Percentiles rank a stretch among this genome's conserved stretches.
phyloP scores from a whole-genome alignment of 2,888 invertebrate genomes.

The Gymnoscelis rufifasciata region DNA sequence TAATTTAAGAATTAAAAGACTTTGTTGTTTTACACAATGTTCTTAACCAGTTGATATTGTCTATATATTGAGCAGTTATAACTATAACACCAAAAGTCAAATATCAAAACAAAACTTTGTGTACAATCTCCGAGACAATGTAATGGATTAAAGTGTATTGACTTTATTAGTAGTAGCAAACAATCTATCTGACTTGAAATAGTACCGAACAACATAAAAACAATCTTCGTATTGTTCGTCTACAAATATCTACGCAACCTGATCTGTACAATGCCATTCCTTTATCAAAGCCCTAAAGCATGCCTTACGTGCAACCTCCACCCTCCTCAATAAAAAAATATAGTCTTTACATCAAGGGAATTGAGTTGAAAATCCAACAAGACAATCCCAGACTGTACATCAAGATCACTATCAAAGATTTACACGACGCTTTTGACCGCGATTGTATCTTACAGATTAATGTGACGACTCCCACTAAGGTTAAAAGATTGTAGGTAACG shows the following conservation, averaged over 20 bases:
- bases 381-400: constrained; percentile 42
- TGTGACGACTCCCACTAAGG: constrained; percentile 54
- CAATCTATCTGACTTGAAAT: not conserved
- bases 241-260: constrained; percentile 30
- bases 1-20: too few species aligned
- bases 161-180: not conserved
- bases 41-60: too few species aligned
- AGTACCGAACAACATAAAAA: constrained; percentile 25
- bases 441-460: constrained; percentile 73
- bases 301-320: constrained; percentile 24
- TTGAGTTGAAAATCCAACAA: constrained; percentile 20
- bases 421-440: constrained; percentile 54
- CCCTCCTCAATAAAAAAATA: constrained; percentile 14
- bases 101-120: too few species aligned
- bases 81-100: too few species aligned
- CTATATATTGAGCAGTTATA: too few species aligned
- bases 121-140: too few species aligned
- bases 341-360: constrained; percentile 5
- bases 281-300: constrained; percentile 33
- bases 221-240: constrained; percentile 25
- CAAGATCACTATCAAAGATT: constrained; percentile 71
- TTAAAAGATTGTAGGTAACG: constrained; percentile 50
- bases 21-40: too few species aligned
- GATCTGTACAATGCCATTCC: constrained; percentile 38
- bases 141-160: too few species aligned